Base-by-base conservation (phyloP, 2,888 invertebrate species). In the Pristionchus arcanus region DNA sequence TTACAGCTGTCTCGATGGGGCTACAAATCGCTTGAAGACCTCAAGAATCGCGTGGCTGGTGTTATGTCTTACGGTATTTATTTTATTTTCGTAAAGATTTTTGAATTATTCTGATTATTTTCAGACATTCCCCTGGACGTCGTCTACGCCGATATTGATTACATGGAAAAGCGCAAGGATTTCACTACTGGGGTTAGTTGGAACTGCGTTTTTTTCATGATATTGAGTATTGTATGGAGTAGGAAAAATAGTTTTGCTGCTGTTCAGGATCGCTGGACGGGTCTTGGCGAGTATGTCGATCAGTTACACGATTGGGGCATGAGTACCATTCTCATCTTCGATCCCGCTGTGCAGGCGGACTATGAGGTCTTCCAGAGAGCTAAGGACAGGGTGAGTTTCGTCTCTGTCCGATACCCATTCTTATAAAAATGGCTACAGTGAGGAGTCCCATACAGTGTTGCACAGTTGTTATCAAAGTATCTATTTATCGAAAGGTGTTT, bases 81-180 rank as follows among this genome's bases (percentile, higher is more conserved):
- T n/a, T n/a, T n/a, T n/a, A n/a, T n/a, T n/a, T n/a, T n/a, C n/a
- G n/a, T n/a, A n/a, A n/a, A n/a, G n/a, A n/a, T n/a, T n/a, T n/a
- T n/a, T n/a, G n/a, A n/a, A n/a, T n/a, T n/a, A n/a, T n/a, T n/a
- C n/a, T n/a, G n/a, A n/a, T n/a, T n/a, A n/a, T n/a, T 42, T 42
- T 42, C 42, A 42, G 42, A 42, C 42, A 42, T 42, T 9, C 95
- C 96, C 3, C 97, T 95, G 91, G 95, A 95, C 91, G 95, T 97
- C 0, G 97, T 97, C 95, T 97, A 97, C 97, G 97, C 97, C 93
- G 42, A 97, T 95, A 96, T 97, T 91, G 97, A 97, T 95, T 97
- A 97, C 95, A 97, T 97, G 97, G 96, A 97, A 42, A 96, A 96
- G 85, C 96, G 96, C 90, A 97, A 97, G 95, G 97, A 97, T 95